These are phyloP conservation scores for Apeira syringaria DNA, from an alignment of 2,888 invertebrate species.

Conservation along the genomic window DNA sequence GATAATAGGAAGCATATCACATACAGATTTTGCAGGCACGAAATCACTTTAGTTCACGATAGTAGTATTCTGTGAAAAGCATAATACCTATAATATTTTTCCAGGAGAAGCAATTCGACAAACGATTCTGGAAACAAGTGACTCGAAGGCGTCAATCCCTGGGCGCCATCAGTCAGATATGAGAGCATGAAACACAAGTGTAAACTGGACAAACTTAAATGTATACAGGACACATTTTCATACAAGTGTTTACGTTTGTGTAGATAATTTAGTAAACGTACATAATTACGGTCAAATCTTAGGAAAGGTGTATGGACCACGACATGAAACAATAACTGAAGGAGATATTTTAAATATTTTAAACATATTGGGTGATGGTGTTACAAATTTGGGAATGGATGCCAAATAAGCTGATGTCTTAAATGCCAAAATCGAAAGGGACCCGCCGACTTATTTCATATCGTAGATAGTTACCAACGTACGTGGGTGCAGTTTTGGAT, in stretches of 20 bases:
- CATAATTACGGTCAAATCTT: conserved; percentile 1
- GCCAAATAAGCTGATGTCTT: conserved; percentile 61
- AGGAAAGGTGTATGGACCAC: not conserved
- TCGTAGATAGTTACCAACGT: conserved; percentile 56
- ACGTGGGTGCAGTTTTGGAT: conserved; percentile 12
- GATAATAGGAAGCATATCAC: not conserved
- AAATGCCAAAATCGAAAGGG: conserved; percentile 72
- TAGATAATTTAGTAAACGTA: conserved; percentile 21
- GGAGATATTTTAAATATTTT: conserved; percentile 6
- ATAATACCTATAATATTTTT: conserved; percentile 45
- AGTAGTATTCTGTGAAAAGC: not conserved
- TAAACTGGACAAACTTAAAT: conserved; percentile 23
- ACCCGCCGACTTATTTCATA: conserved; percentile 75
- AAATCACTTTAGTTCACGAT: too few relatives aligned
- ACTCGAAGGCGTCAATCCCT: conserved; percentile 87
- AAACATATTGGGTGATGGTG: conserved; percentile 4
- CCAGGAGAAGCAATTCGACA: conserved; percentile 90
- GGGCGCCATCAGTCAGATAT: conserved; percentile 75
- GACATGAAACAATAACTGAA: not conserved
- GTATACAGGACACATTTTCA: conserved; percentile 23
- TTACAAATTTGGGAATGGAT: conserved; percentile 29
- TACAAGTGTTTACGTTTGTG: conserved; percentile 47
- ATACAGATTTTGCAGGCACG: not conserved
- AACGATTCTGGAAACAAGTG: conserved; percentile 91
- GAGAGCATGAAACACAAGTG: conserved; percentile 29